These are phyloP conservation scores for Halichoerus grypus DNA, from an alignment of 2,113 vertebrate species.

Conservation along the genomic window DNA sequence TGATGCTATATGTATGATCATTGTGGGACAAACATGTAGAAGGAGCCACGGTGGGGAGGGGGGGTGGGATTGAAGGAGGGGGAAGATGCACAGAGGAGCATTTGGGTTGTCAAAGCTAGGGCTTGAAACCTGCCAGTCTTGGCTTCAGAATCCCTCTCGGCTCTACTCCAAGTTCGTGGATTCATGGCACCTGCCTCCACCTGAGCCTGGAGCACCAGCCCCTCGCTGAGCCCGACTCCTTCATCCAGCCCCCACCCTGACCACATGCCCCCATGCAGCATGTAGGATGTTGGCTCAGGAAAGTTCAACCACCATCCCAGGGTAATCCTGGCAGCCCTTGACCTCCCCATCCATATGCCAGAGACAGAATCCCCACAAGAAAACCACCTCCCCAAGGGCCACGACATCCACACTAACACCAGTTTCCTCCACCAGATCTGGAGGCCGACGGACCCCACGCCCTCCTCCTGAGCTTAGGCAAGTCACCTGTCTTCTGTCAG, in stretches of 20 bases:
- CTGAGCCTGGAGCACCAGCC: background rate
- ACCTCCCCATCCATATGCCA: background rate
- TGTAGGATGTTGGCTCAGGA: background rate
- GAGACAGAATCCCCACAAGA: background rate
- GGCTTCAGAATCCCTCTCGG: background rate
- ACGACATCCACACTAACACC: too few species aligned
- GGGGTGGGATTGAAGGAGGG: background rate
- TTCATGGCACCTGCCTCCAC: background rate
- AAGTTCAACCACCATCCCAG: background rate
- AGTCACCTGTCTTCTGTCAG: background rate
- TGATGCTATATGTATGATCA: background rate
- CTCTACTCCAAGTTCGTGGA: background rate
- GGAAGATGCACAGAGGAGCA: accelerated
- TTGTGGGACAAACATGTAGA: background rate
- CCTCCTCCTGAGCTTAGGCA: background rate
- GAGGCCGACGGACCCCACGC: background rate
- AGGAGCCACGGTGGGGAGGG: background rate
- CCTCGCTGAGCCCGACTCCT: background rate
- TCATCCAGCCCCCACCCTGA: background rate
- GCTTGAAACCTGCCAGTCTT: background rate
- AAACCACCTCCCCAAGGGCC: background rate
- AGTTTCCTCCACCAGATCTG: background rate
- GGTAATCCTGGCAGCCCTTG: background rate
- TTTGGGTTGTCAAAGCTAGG: background rate
- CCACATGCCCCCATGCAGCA: accelerated